These are phyloP conservation scores for Narcine bancroftii DNA, from an alignment of 2,113 vertebrate genomes.

Conservation along the genomic window DNA sequence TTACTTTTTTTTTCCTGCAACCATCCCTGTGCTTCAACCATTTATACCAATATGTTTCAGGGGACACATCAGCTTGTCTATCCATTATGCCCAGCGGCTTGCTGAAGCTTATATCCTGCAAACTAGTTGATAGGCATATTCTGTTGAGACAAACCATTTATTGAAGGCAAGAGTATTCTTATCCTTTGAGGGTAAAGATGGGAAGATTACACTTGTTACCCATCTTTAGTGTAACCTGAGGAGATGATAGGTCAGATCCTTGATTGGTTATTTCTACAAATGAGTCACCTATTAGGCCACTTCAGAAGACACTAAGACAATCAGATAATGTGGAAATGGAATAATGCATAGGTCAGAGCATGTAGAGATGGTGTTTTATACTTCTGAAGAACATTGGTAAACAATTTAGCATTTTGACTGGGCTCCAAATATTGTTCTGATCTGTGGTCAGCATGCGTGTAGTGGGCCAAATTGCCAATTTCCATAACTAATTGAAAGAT, in stretches of 20 bases:
- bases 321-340: background rate
- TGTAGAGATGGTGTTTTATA: background rate
- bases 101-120: background rate
- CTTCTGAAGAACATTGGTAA: background rate
- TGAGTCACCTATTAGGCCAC: background rate
- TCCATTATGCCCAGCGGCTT: background rate
- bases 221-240: background rate
- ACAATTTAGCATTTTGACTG: background rate
- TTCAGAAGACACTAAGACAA: background rate
- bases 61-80: background rate
- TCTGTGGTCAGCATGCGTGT: no score
- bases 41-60: background rate
- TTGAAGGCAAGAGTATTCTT: background rate
- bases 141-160: background rate
- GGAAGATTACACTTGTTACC: background rate
- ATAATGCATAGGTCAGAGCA: background rate
- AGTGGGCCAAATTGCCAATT: no score
- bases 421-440: background rate
- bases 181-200: background rate
- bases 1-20: constrained; percentile 14
- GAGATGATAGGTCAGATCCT: background rate
- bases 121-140: background rate
- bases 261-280: background rate
- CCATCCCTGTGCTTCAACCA: background rate
- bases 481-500: background rate